Base-by-base conservation (phyloP, 2,113 vertebrate genomes). In the Phrynosoma blainvillii region DNA sequence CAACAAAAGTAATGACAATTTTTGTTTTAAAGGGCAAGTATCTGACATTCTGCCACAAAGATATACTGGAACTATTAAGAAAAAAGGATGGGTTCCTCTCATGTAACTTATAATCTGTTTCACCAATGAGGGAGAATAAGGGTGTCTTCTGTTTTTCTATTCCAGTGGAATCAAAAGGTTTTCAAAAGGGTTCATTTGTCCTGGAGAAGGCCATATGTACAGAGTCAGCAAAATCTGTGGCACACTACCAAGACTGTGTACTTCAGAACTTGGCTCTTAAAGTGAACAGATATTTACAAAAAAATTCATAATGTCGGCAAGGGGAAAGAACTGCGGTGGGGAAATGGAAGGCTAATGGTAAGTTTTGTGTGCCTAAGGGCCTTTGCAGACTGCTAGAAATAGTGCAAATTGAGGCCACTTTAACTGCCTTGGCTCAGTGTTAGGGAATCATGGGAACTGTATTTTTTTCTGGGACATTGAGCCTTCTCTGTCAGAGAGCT, bases 31-130 rank as follows among this genome's bases (percentile, higher is more conserved):
- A 74, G 82, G 27, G 52, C 68, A 73, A 47, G 65, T 30, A 87
- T 59, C 47, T 73, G n/a, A 81, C 14, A 12, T 25, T 59, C 59
- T 73, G 47, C 68, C 23, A 87, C 25, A 14, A 10, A 40, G 21
- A 40, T 54, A 32, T 70, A 56, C 4, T 52, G 30, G 42, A 40
- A 21, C 70, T 75, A 36, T 13, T 27, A 75, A 66, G 27, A 27
- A 85, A 80, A 59, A 84, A n/a, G 83, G 36, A 83, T n/a, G 8
- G n/a, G 52, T 84, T 47, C 47, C 7, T 71, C 82, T 52, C 66
- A 54, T 42, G 47, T 71, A 71, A 9, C 18, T 32, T 84, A 40
- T 13, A 54, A 54, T 84, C 30, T 66, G 71, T 27, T 70, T 47
- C 70, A 84, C 25, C n/a, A 36, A 23, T 59, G 52, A 16, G 5